phyloP scores from a whole-genome alignment of 2,113 vertebrate genomes.

The Halichoeres trimaculatus region DNA sequence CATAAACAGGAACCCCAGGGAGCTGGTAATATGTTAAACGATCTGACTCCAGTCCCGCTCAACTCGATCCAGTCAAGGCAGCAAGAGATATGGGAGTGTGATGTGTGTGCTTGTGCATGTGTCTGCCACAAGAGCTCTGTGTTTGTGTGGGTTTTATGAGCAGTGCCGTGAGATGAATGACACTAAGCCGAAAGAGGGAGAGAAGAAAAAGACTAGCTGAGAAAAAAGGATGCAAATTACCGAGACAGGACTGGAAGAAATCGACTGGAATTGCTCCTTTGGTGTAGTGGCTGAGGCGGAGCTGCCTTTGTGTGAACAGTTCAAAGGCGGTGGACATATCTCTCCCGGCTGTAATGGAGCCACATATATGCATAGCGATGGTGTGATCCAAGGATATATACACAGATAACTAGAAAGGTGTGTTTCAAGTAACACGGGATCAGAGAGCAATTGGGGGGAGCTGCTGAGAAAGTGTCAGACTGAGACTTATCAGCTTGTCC shows the following conservation, averaged over 20 bases:
- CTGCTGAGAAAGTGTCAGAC: slow-evolving; percentile 41
- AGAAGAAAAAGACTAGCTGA: slow-evolving; percentile 24
- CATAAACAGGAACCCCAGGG: slow-evolving; percentile 70
- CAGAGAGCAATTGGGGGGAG: slow-evolving; percentile 53
- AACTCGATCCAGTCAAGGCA: slow-evolving; percentile 54
- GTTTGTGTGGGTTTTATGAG: slow-evolving; percentile 49
- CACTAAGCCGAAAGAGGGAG: slow-evolving; percentile 28
- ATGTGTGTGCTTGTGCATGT: slow-evolving; percentile 44
- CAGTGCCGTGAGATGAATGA: slow-evolving; percentile 53
- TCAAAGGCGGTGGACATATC: slow-evolving; percentile 54
- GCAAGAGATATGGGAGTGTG: slow-evolving; percentile 43
- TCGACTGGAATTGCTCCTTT: slow-evolving; percentile 63
- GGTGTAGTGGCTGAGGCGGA: slow-evolving; percentile 26
- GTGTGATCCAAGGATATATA: slow-evolving; percentile 27
- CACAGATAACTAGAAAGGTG: slow-evolving; percentile 43
- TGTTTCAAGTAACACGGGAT: slow-evolving; percentile 47
- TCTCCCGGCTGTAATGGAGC: slow-evolving; percentile 27
- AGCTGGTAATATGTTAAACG: slow-evolving; percentile 74
- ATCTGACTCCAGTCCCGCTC: slow-evolving; percentile 60
- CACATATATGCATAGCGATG: slow-evolving; percentile 40
- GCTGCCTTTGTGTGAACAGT: slow-evolving; percentile 52
- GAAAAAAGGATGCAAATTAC: slow-evolving; percentile 69
- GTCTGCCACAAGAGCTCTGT: slow-evolving; percentile 24
- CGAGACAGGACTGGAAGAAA: slow-evolving; percentile 60
- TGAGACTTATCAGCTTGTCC: slow-evolving; percentile 65